Evolutionary conservation across 2,113 vertebrate species (phyloP), one percentile per base, ranked within the genome.

Genomic region (Phylloscopus trochiloides): DNA sequence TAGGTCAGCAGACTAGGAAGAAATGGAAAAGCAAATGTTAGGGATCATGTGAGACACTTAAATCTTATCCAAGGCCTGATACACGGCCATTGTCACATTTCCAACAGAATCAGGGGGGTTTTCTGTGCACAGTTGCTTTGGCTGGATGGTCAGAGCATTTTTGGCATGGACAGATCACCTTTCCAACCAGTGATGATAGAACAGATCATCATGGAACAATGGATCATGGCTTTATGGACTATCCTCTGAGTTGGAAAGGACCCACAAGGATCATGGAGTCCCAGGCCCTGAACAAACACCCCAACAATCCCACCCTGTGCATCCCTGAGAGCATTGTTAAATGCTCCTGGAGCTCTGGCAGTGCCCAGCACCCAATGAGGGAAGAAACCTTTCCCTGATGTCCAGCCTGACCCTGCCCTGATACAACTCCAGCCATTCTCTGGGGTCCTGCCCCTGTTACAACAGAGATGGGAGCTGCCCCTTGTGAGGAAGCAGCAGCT

Each of bases 1-100:
- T 6, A 99, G 98, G 92, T 99, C 99, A 24, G 97, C 97, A 45
- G 99, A 99, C 99, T 99, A 43, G 34, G 72, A 45, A 63, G 42
- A 71, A 89, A 77, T 20, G 24, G 36, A 94, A 73, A 87, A 94
- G 22, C 34, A 90, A 85, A 5, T 7, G 12, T 90, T 17, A 79
- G 32, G 18, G 45, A 63, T 36, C 17, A 45, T 0, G 0, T 6
- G n/a, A 79, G 54, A 65, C 22, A 12, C 0, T 6, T 8, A 25
- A 26, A 65, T 28, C 17, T 52, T 36, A 77, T 10, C 4, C 24
- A 72, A 38, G 31, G 40, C 14, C 28, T 59, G 22, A 28, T 3
- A 42, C 6, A 0, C 5, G 18, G 20, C 40, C 42, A 25, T 22
- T 40, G 26, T 9, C 59, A 55, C 16, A 3, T 40, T 40, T 61